Conservation (phyloP, 2,888 invertebrate species). For the Caradrina kadenii region DNA sequence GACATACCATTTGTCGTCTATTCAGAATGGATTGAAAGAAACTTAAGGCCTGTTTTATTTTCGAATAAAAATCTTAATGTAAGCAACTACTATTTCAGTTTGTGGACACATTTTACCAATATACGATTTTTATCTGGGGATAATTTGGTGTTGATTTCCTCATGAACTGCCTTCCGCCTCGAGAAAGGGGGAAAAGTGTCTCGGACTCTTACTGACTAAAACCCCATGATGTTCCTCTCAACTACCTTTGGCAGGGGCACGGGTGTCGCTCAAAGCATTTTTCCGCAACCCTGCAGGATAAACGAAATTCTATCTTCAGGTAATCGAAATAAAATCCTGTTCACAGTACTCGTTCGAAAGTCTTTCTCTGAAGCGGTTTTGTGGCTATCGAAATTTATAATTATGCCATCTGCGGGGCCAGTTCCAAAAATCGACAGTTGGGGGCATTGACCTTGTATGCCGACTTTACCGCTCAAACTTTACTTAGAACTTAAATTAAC, state of each 20-base stretch:
- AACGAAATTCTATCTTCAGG: background rate
- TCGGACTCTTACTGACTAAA: too few species aligned
- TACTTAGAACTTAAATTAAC: background rate
- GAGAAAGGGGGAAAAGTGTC: too few species aligned
- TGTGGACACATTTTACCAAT: too few species aligned
- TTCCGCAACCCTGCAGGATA: too few species aligned
- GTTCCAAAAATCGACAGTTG: constrained; percentile 45
- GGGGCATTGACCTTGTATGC: constrained; percentile 24
- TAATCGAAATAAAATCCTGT: background rate
- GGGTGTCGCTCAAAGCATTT: too few species aligned
- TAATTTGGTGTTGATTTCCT: too few species aligned
- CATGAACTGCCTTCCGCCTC: too few species aligned
- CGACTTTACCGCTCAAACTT: background rate
- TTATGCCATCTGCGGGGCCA: constrained; percentile 18
- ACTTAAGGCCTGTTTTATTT: background rate
- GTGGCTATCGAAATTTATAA: constrained; percentile 5
- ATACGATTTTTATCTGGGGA: too few species aligned
- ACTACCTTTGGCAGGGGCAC: too few species aligned
- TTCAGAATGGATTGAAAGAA: background rate
- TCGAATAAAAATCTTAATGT: background rate
- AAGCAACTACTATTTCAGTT: too few species aligned
- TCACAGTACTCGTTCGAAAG: background rate
- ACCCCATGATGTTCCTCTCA: background rate
- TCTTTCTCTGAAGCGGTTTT: constrained; percentile 9
- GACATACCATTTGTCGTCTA: background rate